Base-by-base conservation (phyloP, 2,113 vertebrate genomes). In the Brachyhypopomus occidentalis region DNA sequence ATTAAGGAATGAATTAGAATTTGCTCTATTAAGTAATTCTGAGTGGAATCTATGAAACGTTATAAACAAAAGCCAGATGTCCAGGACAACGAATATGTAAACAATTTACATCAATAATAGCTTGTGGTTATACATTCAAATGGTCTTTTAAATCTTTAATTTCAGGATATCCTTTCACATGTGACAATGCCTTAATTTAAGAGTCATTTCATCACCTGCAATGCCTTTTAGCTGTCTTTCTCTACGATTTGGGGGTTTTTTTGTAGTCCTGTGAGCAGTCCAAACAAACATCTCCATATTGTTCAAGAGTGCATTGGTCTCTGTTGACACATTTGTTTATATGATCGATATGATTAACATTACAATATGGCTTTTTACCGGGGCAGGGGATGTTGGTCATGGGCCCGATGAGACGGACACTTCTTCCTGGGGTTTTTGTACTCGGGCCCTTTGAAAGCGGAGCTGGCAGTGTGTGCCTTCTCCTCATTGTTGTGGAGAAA, bases 401-500 rank as follows among this genome's bases (percentile, higher is more conserved):
- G 87, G 83, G 22, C 83, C 88, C 87, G 89, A 89, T 87, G 89
- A 88, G 88, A 88, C 55, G 87, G 90, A 88, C 89, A 70, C 83
- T 89, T 83, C 75, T 87, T 87, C 82, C 86, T 52, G 1, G 45
- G 45, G 45, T 52, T 52, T 52, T 52, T 52, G 9, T 45, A 45
- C 41, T 14, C 87, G 72, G 59, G 78, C 85, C 87, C 89, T 89
- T 89, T 90, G 89, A 86, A 83, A 88, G 85, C 86, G 87, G 88
- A 90, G 89, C 90, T 91, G 91, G 89, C 83, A 72, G 84, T 69
- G 81, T 87, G 87, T 89, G 89, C 90, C 92, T 87, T 85, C 83
- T 78, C 84, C 86, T 84, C 85, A 89, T 93, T 92, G 93, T 92
- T 81, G 79, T 23, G 41, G 55, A 27, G 81, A 84, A 79, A 74